These are phyloP conservation scores for Spodoptera frugiperda DNA, from an alignment of 1,140 invertebrate species.

Conservation along the genomic window DNA sequence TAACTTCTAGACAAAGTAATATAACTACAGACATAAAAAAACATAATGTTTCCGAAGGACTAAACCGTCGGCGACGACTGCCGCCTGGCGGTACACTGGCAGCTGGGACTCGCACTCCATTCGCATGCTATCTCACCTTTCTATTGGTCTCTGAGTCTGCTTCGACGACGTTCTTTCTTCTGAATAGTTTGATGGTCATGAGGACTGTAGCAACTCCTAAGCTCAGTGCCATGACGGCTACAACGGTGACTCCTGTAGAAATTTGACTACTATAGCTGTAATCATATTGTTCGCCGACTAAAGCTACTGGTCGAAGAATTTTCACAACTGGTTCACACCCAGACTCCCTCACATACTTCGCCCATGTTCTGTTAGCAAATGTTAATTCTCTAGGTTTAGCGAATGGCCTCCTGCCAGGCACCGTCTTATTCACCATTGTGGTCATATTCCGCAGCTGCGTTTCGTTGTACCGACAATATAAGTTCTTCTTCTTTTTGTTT, in stretches of 20 bases:
- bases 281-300: constrained; percentile 65
- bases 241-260: constrained; percentile 58
- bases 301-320: constrained; percentile 79
- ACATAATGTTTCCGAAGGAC: constrained; percentile 10
- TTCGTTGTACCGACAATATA: constrained; percentile 89
- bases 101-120: not conserved
- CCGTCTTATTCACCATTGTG: constrained; percentile 82
- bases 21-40: constrained; percentile 33
- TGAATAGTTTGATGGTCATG: constrained; percentile 74
- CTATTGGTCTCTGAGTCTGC: constrained; percentile 69
- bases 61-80: not conserved
- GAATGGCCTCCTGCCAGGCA: constrained; percentile 86
- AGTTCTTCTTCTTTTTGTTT: constrained; percentile 88
- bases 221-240: constrained; percentile 64
- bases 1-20: constrained; percentile 22
- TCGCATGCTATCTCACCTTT: constrained; percentile 69
- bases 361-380: constrained; percentile 89
- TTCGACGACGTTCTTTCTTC: constrained; percentile 55
- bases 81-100: too few relatives aligned
- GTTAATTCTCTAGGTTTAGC: constrained; percentile 86
- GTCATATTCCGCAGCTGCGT: constrained; percentile 85
- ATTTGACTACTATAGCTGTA: constrained; percentile 51
- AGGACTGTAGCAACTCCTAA: constrained; percentile 67
- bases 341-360: constrained; percentile 90
- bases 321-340: constrained; percentile 87